A percentile compares a stretch with the other conserved stretches of the same genome.
phyloP scores from a whole-genome alignment of 2,113 vertebrate species.

The Eurypyga helias region DNA sequence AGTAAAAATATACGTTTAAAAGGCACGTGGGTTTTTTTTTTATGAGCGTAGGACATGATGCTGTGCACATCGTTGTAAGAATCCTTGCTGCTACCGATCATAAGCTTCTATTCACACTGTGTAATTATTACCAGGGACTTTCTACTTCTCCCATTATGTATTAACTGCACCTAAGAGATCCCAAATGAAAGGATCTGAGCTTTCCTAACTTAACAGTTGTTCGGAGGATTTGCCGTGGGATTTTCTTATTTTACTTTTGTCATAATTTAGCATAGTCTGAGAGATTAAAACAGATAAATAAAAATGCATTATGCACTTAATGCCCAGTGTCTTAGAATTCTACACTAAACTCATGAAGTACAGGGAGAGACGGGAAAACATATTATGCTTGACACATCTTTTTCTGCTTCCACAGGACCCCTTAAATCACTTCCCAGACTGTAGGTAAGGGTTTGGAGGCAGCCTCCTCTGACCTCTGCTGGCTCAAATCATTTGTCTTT shows the following conservation, averaged over 20 bases:
- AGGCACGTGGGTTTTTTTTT: background rate
- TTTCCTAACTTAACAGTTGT: background rate
- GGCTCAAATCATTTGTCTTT: no score
- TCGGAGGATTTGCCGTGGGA: background rate
- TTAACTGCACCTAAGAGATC: background rate
- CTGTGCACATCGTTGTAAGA: background rate
- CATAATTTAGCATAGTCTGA: background rate
- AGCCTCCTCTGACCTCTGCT: background rate
- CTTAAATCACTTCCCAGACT: background rate
- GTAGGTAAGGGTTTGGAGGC: background rate
- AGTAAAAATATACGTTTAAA: slow-evolving; percentile 32
- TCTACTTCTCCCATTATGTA: background rate
- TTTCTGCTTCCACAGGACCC: background rate
- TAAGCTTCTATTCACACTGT: background rate
- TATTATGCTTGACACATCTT: background rate
- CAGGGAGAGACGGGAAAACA: background rate
- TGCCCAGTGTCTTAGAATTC: background rate
- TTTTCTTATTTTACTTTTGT: background rate
- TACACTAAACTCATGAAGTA: background rate
- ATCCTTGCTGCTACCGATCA: background rate
- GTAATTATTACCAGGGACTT: background rate
- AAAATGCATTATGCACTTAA: background rate
- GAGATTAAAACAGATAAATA: background rate
- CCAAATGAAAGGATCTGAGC: background rate
- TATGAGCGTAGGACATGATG: background rate